Evolutionary conservation across 2,888 invertebrate genomes (phyloP).

Genomic region (Netelia melanura): DNA sequence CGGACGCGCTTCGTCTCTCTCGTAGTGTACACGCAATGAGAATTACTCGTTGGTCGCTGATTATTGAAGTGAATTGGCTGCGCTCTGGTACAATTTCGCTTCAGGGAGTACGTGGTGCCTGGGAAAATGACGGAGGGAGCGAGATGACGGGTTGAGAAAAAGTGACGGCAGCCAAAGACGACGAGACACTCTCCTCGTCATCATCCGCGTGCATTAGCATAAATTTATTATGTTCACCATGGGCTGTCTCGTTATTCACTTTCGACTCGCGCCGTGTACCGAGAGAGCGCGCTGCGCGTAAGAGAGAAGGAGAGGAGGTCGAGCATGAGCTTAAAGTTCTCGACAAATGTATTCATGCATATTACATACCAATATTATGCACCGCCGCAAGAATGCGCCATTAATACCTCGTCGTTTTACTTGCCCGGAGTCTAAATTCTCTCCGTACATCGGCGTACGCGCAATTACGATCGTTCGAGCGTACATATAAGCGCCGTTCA

Average conservation of each 20-base stretch:
- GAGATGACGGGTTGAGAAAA: slow-evolving; percentile 18
- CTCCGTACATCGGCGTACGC: slow-evolving; percentile 8
- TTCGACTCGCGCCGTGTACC: slow-evolving; percentile 43
- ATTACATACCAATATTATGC: slow-evolving; percentile 35
- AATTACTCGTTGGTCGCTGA: slow-evolving; percentile 23
- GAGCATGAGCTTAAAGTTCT: slow-evolving; percentile 25
- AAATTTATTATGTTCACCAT: slow-evolving; percentile 56
- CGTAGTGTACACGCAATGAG: not conserved
- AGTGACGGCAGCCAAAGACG: slow-evolving; percentile 41
- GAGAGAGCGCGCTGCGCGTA: not conserved
- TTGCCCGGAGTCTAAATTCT: slow-evolving; percentile 26
- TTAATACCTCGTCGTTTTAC: slow-evolving; percentile 45
- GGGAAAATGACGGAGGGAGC: not conserved
- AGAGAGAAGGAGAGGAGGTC: slow-evolving; percentile 11
- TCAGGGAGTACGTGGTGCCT: slow-evolving; percentile 9
- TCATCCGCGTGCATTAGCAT: slow-evolving; percentile 45
- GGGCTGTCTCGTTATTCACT: slow-evolving; percentile 61
- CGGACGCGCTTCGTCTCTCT: slow-evolving; percentile 3
- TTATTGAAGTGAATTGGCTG: slow-evolving; percentile 28
- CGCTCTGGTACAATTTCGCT: slow-evolving; percentile 21
- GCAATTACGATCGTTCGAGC: slow-evolving; percentile 41
- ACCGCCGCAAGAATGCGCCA: slow-evolving; percentile 45
- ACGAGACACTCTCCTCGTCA: slow-evolving; percentile 60
- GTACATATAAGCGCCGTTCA: slow-evolving; percentile 54
- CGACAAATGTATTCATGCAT: slow-evolving; percentile 63